These are phyloP conservation scores for Sciaenops ocellatus DNA, from an alignment of 2,797 vertebrate species.

Conservation along the genomic window DNA sequence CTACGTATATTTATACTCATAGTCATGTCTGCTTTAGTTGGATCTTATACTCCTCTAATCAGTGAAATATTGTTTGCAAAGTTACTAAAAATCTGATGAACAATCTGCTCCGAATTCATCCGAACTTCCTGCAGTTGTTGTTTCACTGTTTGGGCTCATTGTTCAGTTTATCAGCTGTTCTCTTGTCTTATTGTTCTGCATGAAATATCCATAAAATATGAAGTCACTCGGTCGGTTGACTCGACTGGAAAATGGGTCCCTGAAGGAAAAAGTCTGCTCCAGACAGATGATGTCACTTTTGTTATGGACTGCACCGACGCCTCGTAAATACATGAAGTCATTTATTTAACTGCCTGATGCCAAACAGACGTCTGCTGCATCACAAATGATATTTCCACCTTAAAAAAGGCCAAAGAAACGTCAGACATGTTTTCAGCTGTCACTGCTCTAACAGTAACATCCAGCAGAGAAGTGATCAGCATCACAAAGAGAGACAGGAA, in stretches of 20 bases:
- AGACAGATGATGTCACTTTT: background rate
- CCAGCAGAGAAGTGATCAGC: background rate
- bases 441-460: background rate
- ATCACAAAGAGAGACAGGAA: background rate
- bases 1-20: no score
- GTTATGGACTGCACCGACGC: background rate
- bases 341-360: background rate
- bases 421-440: background rate
- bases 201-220: no score
- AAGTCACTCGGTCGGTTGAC: no score
- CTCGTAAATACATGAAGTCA: background rate
- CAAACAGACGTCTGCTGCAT: background rate
- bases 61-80: background rate
- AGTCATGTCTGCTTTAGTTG: fast-evolving
- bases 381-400: background rate
- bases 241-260: no score
- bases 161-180: background rate
- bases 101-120: no score
- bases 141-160: background rate
- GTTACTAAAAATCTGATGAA: no score
- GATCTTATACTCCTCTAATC: background rate
- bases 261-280: background rate
- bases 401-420: background rate
- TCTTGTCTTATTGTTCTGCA: no score
- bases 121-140: no score